These are phyloP conservation scores for Panthera tigris DNA, from an alignment of 2,113 vertebrate species.

Conservation along the genomic window DNA sequence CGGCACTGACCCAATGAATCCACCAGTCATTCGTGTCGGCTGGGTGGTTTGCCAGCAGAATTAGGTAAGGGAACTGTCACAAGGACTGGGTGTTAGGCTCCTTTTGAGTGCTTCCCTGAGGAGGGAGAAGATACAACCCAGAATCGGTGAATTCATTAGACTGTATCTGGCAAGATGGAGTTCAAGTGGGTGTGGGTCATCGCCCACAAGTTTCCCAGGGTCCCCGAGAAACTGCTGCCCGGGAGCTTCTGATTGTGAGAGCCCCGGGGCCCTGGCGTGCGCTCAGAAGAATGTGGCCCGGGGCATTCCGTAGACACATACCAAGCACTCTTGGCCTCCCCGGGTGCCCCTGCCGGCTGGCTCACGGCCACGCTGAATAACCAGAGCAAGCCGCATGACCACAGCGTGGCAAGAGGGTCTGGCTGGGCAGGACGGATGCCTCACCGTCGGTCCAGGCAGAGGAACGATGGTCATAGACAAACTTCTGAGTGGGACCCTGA, in stretches of 20 bases:
- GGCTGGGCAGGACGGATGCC: not conserved
- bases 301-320: constrained; percentile 79
- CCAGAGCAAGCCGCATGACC: not conserved
- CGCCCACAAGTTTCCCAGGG: constrained; percentile 83
- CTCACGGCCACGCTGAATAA: constrained; percentile 16
- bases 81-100: not conserved
- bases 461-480: rapidly evolving
- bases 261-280: constrained; percentile 21
- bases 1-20: not conserved
- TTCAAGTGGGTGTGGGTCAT: constrained; percentile 81
- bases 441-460: not conserved
- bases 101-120: not conserved
- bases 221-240: constrained; percentile 44
- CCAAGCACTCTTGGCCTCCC: constrained; percentile 74
- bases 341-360: constrained; percentile 40
- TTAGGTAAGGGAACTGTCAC: constrained; percentile 2
- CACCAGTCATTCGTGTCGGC: rapidly evolving
- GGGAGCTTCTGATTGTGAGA: not conserved
- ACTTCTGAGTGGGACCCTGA: not conserved
- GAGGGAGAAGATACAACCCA: constrained; percentile 33
- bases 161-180: constrained; percentile 63
- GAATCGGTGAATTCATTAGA: constrained; percentile 65
- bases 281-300: constrained; percentile 72
- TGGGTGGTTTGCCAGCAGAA: constrained; percentile 54
- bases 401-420: not conserved